Evolutionary conservation across 2,888 invertebrate genomes (phyloP).

Genomic region (Hypomecis punctinalis): DNA sequence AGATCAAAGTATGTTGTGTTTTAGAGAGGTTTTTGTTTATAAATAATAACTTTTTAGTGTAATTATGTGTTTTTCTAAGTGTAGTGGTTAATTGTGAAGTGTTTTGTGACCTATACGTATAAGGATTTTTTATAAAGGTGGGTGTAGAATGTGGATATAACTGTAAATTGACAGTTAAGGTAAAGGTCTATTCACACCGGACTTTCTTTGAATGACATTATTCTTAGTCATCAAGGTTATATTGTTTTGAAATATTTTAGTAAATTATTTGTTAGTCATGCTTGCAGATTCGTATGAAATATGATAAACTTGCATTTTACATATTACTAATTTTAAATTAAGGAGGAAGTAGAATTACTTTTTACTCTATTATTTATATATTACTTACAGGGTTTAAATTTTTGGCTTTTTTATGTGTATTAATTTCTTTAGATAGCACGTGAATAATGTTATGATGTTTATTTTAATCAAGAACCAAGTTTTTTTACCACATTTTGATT

Average conservation of each 20-base stretch:
- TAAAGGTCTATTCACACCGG: conserved; percentile 58
- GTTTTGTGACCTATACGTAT: conserved; percentile 24
- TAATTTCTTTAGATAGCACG: too few relatives aligned
- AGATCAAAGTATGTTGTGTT: conserved; percentile 63
- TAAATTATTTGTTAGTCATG: conserved; percentile 1
- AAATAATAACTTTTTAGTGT: conserved; percentile 45
- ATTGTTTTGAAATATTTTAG: conserved; percentile 38
- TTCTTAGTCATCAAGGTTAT: conserved; percentile 73
- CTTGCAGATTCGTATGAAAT: background rate
- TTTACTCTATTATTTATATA: too few relatives aligned
- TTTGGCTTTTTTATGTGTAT: too few relatives aligned
- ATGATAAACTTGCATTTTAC: background rate
- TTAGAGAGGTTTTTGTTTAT: conserved; percentile 53
- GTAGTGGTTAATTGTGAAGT: conserved; percentile 37
- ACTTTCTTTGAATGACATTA: conserved; percentile 70
- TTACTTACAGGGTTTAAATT: too few relatives aligned
- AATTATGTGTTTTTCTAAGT: conserved; percentile 46
- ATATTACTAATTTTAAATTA: background rate
- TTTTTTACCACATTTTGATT: too few relatives aligned
- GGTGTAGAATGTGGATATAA: conserved; percentile 28
- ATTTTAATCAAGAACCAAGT: too few relatives aligned
- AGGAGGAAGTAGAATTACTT: too few relatives aligned
- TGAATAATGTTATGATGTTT: too few relatives aligned
- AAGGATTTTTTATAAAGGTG: conserved; percentile 38
- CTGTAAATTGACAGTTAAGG: conserved; percentile 48